A percentile compares a stretch with the other conserved stretches of the same genome.
Evolutionary conservation across 2,113 vertebrate species (phyloP).

Genomic region (Tricholaema leucomelas): DNA sequence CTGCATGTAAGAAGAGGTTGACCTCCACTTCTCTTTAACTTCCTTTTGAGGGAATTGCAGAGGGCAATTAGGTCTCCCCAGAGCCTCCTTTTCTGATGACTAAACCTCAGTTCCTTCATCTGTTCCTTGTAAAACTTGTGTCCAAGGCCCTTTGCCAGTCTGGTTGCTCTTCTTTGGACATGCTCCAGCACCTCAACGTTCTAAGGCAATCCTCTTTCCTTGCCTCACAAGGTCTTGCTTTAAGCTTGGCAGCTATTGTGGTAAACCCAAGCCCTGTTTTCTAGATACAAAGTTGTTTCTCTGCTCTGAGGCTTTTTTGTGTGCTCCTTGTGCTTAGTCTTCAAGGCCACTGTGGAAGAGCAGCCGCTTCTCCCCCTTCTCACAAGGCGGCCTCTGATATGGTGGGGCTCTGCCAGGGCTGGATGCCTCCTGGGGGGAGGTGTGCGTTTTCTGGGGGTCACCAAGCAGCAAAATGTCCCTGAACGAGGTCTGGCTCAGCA

Average conservation of each 20-base stretch:
- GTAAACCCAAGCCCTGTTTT: background rate
- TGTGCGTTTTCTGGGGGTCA: background rate
- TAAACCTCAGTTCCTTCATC: too few species aligned
- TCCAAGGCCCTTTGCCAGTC: too few species aligned
- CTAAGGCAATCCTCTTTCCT: background rate
- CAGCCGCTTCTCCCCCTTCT: background rate
- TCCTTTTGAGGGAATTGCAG: too few species aligned
- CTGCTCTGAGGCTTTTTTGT: background rate
- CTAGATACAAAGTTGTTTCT: background rate
- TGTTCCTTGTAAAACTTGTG: too few species aligned
- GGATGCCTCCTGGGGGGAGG: background rate
- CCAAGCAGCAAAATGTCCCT: background rate
- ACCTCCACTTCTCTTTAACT: too few species aligned
- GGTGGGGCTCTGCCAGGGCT: background rate
- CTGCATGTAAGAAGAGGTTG: too few species aligned
- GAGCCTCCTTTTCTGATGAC: too few species aligned
- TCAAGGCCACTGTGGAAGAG: background rate
- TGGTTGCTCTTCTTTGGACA: too few species aligned
- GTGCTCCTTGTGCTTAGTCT: rapidly evolving
- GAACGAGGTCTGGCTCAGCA: background rate
- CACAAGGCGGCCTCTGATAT: rapidly evolving
- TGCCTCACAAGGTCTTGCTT: background rate
- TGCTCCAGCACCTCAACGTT: background rate
- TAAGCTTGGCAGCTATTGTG: rapidly evolving
- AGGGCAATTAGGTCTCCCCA: too few species aligned